These are phyloP conservation scores for Calameuta idolon DNA, from an alignment of 2,888 invertebrate genomes.

Conservation along the genomic window DNA sequence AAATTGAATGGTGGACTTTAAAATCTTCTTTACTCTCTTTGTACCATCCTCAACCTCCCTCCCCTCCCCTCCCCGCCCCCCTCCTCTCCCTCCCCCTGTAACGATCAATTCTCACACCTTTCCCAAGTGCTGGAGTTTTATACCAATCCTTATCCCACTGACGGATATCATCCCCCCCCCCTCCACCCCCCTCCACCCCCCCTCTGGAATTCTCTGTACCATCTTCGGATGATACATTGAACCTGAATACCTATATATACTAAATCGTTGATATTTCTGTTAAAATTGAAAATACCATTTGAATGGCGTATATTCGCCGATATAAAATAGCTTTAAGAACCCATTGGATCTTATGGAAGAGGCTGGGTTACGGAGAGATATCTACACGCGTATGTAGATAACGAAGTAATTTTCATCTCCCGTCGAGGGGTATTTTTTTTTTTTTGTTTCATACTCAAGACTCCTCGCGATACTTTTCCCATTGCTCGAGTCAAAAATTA, in stretches of 20 bases:
- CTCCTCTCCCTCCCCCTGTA: neutral
- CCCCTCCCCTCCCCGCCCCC: no score
- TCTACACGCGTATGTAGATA: neutral
- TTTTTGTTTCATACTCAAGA: no score
- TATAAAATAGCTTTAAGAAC: neutral
- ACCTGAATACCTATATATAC: neutral
- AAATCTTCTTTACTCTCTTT: conserved; percentile 26
- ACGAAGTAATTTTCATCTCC: neutral
- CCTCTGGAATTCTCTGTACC: neutral
- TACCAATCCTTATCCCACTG: neutral
- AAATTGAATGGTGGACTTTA: conserved; percentile 53
- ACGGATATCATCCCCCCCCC: neutral
- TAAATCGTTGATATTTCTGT: neutral
- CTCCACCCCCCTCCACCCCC: neutral
- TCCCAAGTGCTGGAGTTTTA: neutral
- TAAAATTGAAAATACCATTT: neutral
- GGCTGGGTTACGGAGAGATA: neutral
- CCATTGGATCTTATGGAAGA: neutral
- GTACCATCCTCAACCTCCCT: neutral
- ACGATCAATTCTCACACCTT: neutral
- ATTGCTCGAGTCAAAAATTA: neutral
- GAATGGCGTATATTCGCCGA: neutral
- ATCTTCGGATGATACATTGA: neutral
- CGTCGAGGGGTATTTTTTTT: neutral
- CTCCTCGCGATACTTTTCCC: neutral